Percentiles rank a stretch among this genome's conserved stretches.
Evolutionary conservation across 2,113 vertebrate genomes (phyloP).

Genomic region (Poeciliopsis turrubarensis): DNA sequence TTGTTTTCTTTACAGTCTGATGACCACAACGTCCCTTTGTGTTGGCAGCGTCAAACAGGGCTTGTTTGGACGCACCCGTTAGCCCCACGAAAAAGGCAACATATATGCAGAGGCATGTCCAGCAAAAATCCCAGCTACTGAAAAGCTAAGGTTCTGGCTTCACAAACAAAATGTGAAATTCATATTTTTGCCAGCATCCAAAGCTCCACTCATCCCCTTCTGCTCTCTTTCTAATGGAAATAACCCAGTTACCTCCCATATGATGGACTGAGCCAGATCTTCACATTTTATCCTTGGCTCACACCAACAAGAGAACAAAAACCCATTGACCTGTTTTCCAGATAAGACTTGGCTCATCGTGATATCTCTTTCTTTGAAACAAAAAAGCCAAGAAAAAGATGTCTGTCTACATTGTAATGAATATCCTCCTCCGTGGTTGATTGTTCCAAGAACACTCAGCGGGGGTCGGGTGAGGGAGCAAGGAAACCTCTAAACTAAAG

Average conservation of each 20-base stretch:
- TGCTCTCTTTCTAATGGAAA: conserved; percentile 22
- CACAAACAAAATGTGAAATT: not conserved
- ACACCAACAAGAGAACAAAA: conserved; percentile 27
- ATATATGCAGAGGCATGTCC: not conserved
- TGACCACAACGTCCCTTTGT: conserved; percentile 65
- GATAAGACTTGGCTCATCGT: conserved; percentile 45
- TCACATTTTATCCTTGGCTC: conserved; percentile 11
- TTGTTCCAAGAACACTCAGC: conserved; percentile 65
- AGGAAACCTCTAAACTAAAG: conserved; percentile 53
- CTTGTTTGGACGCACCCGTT: conserved; percentile 26
- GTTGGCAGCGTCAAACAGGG: conserved; percentile 37
- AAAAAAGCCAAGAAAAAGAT: not conserved
- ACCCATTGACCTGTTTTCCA: conserved; percentile 56
- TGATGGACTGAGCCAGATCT: conserved; percentile 13
- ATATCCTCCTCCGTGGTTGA: conserved; percentile 57
- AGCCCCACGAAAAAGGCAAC: conserved; percentile 1
- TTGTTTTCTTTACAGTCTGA: conserved; percentile 80
- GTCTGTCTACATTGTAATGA: conserved; percentile 62
- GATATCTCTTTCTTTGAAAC: conserved; percentile 41
- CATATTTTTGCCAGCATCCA: not conserved
- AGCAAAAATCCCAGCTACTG: not conserved
- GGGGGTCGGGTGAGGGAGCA: conserved; percentile 48
- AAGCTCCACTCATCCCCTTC: not conserved
- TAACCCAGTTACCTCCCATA: conserved; percentile 7
- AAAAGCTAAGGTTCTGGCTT: not conserved